phyloP scores from a whole-genome alignment of 2,797 vertebrate genomes.

The Premnoplex brunnescens region DNA sequence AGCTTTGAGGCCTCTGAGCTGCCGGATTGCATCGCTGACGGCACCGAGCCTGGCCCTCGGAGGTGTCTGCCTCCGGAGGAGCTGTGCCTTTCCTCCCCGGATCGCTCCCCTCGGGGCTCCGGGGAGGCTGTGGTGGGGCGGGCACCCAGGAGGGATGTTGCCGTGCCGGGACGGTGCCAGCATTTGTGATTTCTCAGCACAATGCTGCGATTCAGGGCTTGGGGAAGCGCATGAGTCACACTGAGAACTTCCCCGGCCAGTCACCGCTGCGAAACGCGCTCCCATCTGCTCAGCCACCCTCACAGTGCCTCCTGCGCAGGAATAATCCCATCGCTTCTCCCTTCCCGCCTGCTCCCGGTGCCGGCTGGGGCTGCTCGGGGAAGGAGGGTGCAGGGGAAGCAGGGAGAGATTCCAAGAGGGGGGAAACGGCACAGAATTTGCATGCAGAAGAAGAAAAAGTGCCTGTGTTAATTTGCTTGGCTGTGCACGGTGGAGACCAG shows the following conservation, averaged over 20 bases:
- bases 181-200: conserved; percentile 58
- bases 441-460: not conserved
- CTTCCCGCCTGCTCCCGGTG: not conserved
- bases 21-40: not conserved
- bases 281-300: not conserved
- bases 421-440: not conserved
- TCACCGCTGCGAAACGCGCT: conserved; percentile 31
- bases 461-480: not conserved
- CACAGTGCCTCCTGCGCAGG: not conserved
- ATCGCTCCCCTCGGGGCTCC: not conserved
- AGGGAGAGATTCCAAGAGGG: not conserved
- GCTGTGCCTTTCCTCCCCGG: accelerated
- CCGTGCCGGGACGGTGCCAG: not conserved
- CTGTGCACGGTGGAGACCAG: accelerated
- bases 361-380: not conserved
- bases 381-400: not conserved
- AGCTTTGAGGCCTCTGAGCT: not conserved
- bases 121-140: accelerated
- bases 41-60: accelerated
- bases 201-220: conserved; percentile 59
- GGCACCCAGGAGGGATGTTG: not conserved
- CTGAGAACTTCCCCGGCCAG: conserved; percentile 39
- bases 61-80: not conserved
- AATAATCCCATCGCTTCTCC: not conserved
- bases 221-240: conserved; percentile 54